phyloP scores from a whole-genome alignment of 2,113 vertebrate genomes.

The Xerus inauris region DNA sequence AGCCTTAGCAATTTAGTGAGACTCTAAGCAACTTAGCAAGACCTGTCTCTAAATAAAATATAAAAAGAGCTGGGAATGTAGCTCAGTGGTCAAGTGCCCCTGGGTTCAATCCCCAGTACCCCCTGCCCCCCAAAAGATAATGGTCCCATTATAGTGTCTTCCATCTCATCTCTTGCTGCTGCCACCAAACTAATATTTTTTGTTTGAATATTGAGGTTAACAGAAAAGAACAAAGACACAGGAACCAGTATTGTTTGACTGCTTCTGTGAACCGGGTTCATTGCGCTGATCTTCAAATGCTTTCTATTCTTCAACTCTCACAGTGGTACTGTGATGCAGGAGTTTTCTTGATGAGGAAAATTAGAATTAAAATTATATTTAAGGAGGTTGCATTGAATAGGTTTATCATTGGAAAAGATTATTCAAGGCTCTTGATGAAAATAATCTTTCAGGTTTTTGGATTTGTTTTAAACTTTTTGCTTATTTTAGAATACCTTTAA shows the following conservation, averaged over 20 bases:
- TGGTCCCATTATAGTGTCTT: neutral
- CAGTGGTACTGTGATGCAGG: neutral
- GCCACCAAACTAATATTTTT: neutral
- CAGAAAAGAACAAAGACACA: slow-evolving; percentile 7
- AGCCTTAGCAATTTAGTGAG: neutral
- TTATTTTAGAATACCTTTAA: neutral
- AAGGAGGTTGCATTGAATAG: neutral
- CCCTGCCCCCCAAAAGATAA: too few relatives aligned
- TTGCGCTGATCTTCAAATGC: neutral
- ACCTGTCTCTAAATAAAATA: neutral
- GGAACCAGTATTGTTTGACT: neutral
- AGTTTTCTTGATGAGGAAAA: slow-evolving; percentile 20
- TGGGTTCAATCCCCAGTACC: too few relatives aligned
- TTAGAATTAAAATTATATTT: neutral
- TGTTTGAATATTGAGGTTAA: neutral
- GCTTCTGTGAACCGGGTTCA: neutral
- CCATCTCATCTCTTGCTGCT: neutral
- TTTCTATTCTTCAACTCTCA: neutral
- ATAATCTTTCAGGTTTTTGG: neutral
- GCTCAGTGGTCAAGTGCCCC: neutral
- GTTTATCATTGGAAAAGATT: neutral
- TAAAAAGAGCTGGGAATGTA: neutral
- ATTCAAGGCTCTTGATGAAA: neutral
- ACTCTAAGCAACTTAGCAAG: neutral
- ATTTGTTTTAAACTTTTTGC: slow-evolving; percentile 13